Evolutionary conservation across 1,140 invertebrate genomes (phyloP).

Genomic region (Alviniconcha marisindica): DNA sequence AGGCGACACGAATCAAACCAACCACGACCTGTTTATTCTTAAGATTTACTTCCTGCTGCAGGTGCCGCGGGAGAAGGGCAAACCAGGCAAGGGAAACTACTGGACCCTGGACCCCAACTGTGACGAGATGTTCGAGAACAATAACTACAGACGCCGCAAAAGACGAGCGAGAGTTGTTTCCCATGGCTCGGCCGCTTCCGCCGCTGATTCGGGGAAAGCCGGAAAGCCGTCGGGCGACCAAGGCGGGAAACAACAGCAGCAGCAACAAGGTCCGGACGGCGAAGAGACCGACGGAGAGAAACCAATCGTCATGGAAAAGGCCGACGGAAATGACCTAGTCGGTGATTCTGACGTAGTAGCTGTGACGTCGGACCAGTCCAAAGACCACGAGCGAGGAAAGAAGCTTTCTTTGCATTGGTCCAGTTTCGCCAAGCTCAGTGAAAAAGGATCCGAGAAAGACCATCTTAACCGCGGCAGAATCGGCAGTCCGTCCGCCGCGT

Average conservation of each 20-base stretch:
- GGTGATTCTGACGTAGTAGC: neutral
- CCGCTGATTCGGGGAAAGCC: too few species aligned
- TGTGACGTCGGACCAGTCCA: neutral
- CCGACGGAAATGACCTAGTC: constrained; percentile 5
- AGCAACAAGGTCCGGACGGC: neutral
- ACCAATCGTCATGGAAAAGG: too few species aligned
- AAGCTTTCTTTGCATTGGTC: neutral
- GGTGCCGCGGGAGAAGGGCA: constrained; percentile 78
- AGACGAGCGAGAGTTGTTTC: constrained; percentile 63
- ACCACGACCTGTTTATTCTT: too few species aligned
- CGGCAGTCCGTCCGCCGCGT: too few species aligned
- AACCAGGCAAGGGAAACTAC: constrained; percentile 81
- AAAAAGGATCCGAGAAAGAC: neutral
- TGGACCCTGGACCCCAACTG: constrained; percentile 87
- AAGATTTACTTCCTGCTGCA: constrained; percentile 75
- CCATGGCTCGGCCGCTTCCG: neutral
- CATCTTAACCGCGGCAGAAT: too few species aligned
- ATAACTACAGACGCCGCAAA: constrained; percentile 90
- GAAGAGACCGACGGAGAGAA: neutral
- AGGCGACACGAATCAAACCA: too few species aligned
- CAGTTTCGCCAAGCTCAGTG: neutral
- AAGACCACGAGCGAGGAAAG: neutral
- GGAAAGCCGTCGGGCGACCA: too few species aligned
- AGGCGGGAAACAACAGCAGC: too few species aligned
- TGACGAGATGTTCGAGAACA: constrained; percentile 97